Base-by-base conservation (phyloP, 2,888 invertebrate species). In the Drosophila rubida region DNA sequence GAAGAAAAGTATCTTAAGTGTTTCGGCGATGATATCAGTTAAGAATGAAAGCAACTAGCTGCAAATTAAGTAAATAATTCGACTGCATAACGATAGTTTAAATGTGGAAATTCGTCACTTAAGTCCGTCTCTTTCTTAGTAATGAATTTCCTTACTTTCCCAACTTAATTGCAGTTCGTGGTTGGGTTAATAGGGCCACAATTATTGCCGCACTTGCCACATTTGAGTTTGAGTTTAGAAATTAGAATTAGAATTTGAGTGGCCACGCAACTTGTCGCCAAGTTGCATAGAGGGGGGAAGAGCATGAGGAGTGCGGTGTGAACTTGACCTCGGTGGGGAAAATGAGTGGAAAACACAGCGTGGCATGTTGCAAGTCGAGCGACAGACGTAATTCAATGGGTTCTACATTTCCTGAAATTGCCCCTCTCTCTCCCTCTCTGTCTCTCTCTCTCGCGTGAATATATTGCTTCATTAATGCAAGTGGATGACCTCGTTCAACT, bases 401-500 rank as follows among this genome's bases (percentile, higher is more conserved):
- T 27, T 53, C 13, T 37, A 50, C 49, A 69, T 45, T 45, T 64
- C 48, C 30, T 37, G 30, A 64, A 57, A 41, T 54, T 61, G 61
- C 68, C 49, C 44, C 16, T 32, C 22, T 39, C 39, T 57, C 30
- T 42, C 23, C 6, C 7, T 16, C n/a, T 14, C 23, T 59, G 23
- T 58, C 30, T 42, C 50, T 45, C 8, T 7, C 11, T 9, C 14
- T 14, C 27, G n/a, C 22, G 14, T 41, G 55, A 66, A 71, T 49
- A 67, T 72, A 75, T 75, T 68, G 77, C 74, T 75, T 75, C 77
- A 77, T 75, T 75, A 75, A 77, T 75, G 74, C 74, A 75, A 67
- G 77, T 48, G 62, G 69, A 66, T 78, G 87, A 81, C 81, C 81
- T 81, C 78, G 78, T 87, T 80, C 63, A 78, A 66, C 62, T 70